Evolutionary conservation across 2,113 vertebrate species (phyloP), one percentile per base, ranked within the genome.

Genomic region (Malurus alboscapulatus): DNA sequence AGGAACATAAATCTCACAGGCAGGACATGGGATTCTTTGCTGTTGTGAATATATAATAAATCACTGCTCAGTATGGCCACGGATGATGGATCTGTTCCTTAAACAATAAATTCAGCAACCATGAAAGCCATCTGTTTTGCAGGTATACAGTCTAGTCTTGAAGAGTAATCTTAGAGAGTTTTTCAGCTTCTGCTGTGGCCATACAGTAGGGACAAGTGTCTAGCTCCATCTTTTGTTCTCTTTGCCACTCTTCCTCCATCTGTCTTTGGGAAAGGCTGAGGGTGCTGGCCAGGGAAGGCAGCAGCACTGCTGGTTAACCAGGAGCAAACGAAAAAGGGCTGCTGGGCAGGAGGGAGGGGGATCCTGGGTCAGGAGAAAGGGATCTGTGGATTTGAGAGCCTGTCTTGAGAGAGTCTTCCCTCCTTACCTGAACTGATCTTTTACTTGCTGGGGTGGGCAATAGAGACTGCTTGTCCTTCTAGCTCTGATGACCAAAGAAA

Each of bases 81-180:
- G 2, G 44, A 67, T 69, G 67, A 87, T 71, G 67, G 71, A 90
- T 94, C 55, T 82, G 73, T 86, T 88, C 54, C 84, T 89, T 87
- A 82, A 88, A 84, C 57, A 95, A 92, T 72, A 84, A 88, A 86
- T 88, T 61, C 84, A 91, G 65, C 86, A 78, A n/a, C 84, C 14
- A 6, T 62, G 89, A 87, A 89, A 87, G 30, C 74, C 1, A 8
- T 80, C 89, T 91, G 67, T 83, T 91, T 83, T 80, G 71, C 84
- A 92, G 93, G 87, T 83, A 85, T 61, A 73, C 75, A 69, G n/a
- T 34, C 50, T 71, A 77, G 55, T 74, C 71, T 89, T 80, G 63
- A 76, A 69, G 27, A 66, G 21, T 45, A 30, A 73, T 87, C 95
- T 54, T 17, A 38, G 67, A 61, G 45, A 59, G 42, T 8, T 90